These are phyloP conservation scores for Scytalopus superciliaris DNA, from an alignment of 2,113 vertebrate genomes.

Conservation along the genomic window DNA sequence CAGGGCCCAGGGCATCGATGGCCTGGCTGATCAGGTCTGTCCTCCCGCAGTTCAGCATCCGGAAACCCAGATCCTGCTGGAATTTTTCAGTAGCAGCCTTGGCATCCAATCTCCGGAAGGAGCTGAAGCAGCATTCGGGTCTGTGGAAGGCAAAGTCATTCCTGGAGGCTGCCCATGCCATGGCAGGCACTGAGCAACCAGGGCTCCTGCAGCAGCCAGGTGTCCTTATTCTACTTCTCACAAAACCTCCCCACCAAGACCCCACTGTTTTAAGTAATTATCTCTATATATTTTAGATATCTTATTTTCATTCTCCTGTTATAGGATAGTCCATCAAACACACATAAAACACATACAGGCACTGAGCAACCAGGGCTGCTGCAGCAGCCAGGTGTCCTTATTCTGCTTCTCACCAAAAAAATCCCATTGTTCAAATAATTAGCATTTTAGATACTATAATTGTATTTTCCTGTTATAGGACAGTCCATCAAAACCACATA, in stretches of 20 bases:
- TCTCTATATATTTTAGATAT: too few species aligned
- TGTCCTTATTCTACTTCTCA: too few species aligned
- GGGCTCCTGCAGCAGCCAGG: too few species aligned
- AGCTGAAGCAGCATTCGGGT: slow-evolving; percentile 94
- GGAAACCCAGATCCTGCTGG: slow-evolving; percentile 94
- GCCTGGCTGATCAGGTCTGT: slow-evolving; percentile 95
- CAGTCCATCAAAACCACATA: neutral
- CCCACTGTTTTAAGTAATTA: too few species aligned
- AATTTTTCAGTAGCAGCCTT: slow-evolving; percentile 92
- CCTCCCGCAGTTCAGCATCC: slow-evolving; percentile 96
- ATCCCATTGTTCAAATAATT: neutral
- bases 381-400: neutral
- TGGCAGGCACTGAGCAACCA: neutral
- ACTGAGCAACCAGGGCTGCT: neutral
- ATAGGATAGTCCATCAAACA: too few species aligned
- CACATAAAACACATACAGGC: too few species aligned
- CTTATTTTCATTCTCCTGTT: too few species aligned
- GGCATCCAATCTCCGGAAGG: slow-evolving; percentile 93
- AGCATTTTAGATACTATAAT: neutral
- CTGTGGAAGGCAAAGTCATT: slow-evolving; percentile 65
- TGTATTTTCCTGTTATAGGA: neutral
- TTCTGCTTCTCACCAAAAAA: too few species aligned
- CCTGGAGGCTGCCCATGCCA: neutral
- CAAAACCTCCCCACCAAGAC: too few species aligned
- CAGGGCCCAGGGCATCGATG: slow-evolving; percentile 86